These are phyloP conservation scores for Manis javanica DNA, from an alignment of 2,797 vertebrate genomes.

Conservation along the genomic window DNA sequence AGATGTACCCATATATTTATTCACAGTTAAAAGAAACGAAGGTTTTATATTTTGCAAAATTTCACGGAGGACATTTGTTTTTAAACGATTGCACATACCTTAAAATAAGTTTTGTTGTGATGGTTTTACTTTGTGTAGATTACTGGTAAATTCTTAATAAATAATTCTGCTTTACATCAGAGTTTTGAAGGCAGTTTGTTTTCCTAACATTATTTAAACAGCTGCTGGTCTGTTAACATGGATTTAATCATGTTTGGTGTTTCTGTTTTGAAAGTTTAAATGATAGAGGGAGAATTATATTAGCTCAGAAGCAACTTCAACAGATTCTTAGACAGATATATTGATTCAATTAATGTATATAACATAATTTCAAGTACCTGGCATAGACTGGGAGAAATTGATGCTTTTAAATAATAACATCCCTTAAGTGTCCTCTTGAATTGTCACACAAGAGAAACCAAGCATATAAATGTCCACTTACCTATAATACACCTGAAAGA, in stretches of 20 bases:
- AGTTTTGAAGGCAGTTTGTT: constrained; percentile 60
- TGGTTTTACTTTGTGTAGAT: constrained; percentile 52
- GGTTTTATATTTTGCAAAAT: neutral
- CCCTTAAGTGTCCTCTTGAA: constrained; percentile 42
- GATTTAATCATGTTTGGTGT: constrained; percentile 66
- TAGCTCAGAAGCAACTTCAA: constrained; percentile 38
- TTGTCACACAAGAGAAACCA: constrained; percentile 43
- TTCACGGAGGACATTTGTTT: neutral
- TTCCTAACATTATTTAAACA: constrained; percentile 65
- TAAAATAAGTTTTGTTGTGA: constrained; percentile 55
- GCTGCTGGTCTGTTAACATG: constrained; percentile 53
- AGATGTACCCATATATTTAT: neutral
- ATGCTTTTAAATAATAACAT: constrained; percentile 37
- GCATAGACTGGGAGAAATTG: constrained; percentile 10
- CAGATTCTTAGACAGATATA: constrained; percentile 54
- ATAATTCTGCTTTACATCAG: constrained; percentile 48
- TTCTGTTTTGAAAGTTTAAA: constrained; percentile 65
- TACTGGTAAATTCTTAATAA: constrained; percentile 36
- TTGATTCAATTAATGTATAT: constrained; percentile 59
- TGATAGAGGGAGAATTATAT: constrained; percentile 9
- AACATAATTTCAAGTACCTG: constrained; percentile 41
- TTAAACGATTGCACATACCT: neutral
- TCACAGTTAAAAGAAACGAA: constrained; percentile 20
- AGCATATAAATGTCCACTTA: neutral
- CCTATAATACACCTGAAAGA: neutral